Evolutionary conservation across 2,888 invertebrate genomes (phyloP), one percentile per base, ranked within the genome.

Genomic region (Frankliniella intonsa): DNA sequence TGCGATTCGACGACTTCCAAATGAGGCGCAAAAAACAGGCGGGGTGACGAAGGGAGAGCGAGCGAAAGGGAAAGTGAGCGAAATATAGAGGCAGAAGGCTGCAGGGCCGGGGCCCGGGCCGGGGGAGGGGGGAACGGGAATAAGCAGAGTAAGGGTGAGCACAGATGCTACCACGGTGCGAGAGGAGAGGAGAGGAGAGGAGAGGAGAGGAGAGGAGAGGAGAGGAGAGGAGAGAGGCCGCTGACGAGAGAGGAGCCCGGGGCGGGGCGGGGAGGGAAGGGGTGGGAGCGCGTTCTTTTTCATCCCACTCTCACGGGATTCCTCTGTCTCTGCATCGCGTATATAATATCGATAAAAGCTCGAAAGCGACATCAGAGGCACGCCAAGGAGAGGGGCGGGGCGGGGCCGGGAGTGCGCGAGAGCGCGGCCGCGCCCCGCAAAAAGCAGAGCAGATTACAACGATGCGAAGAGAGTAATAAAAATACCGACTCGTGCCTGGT

Each of bases 281-380:
- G 62, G 14, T 19, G 62, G 11, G 11, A 1, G 62, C 14, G 62
- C 62, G 11, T 62, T 11, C 62, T 62, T n/a, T 62, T 62, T 62
- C 7, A 10, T 62, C 62, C 14, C 5, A n/a, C 62, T 62, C 14
- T 62, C 14, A 7, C 62, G 17, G 62, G 62, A 14, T n/a, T 10
- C 62, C 62, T 10, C 22, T 76, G 69, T 22, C 12, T 76, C 69
- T n/a, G 69, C 69, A 22, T 22, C 69, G 69, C 69, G 25, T 22
- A 76, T 11, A 62, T 76, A 76, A 76, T 76, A 76, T 76, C 69
- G 69, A 76, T 76, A 25, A 22, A 76, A 76, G 69, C 25, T 25
- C 69, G 69, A 76, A 76, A 76, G 69, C 69, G 69, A 76, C 69
- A 76, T 76, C 69, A 76, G 22, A 76, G 69, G 69, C 69, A 69